Evolutionary conservation across 2,113 vertebrate species (phyloP).

Genomic region (Tichodroma muraria): DNA sequence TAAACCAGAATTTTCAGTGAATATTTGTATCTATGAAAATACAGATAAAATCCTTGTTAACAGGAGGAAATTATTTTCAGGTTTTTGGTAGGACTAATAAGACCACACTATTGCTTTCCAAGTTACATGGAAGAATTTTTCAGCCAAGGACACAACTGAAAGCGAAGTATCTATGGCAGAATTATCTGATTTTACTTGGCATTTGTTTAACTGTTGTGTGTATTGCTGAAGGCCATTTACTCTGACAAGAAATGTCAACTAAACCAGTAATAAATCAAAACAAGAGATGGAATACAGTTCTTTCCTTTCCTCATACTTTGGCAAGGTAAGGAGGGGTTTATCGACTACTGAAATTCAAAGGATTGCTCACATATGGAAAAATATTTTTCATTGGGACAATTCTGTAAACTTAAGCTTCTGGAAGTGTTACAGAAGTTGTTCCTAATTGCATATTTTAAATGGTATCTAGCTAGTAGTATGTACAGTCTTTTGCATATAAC

Average conservation of each 20-base stretch:
- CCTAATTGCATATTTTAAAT: neutral
- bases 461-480: neutral
- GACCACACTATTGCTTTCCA: neutral
- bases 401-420: neutral
- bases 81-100: neutral
- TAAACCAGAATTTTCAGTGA: neutral
- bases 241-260: neutral
- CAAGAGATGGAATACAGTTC: neutral
- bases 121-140: neutral
- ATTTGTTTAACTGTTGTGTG: neutral
- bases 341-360: no score
- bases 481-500: neutral
- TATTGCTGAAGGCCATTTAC: neutral
- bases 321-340: neutral
- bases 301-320: neutral
- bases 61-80: neutral
- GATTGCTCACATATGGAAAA: neutral
- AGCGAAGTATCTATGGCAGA: neutral
- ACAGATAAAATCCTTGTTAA: neutral
- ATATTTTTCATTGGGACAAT: neutral
- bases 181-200: neutral
- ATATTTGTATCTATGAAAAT: neutral
- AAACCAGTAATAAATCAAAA: neutral
- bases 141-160: neutral
- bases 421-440: neutral